Percentiles rank a stretch among this genome's conserved stretches.
phyloP scores from a whole-genome alignment of 1,140 invertebrate species.

The Drosophila mojavensis region DNA sequence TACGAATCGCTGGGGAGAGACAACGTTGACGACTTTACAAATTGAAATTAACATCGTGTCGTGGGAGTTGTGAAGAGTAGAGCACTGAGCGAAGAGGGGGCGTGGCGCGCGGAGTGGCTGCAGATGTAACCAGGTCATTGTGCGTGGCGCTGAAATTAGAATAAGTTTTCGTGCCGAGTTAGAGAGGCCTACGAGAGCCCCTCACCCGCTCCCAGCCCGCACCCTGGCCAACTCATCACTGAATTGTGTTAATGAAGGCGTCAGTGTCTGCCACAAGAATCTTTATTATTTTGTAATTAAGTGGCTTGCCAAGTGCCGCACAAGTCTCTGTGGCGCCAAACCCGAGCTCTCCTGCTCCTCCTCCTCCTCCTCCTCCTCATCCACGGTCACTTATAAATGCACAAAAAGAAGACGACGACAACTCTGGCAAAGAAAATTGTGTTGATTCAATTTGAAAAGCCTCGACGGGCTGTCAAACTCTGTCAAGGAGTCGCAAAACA shows the following conservation, averaged over 20 bases:
- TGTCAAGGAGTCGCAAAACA: slow-evolving; percentile 43
- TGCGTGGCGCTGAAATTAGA: slow-evolving; percentile 65
- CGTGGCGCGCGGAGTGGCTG: slow-evolving; percentile 20
- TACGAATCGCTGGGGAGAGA: slow-evolving; percentile 6
- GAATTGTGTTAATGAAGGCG: slow-evolving; percentile 75
- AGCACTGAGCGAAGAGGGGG: background rate
- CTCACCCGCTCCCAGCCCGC: background rate
- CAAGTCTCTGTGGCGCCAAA: slow-evolving; percentile 13
- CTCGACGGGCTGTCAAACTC: slow-evolving; percentile 44
- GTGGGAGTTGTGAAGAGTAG: background rate
- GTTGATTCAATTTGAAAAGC: slow-evolving; percentile 78
- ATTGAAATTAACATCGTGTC: slow-evolving; percentile 72
- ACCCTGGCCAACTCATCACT: slow-evolving; percentile 1
- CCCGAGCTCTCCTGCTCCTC: background rate
- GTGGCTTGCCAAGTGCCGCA: slow-evolving; percentile 67
- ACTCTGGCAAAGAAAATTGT: slow-evolving; percentile 68
- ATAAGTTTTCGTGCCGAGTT: slow-evolving; percentile 41
- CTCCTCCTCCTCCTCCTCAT: background rate
- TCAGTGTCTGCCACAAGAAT: slow-evolving; percentile 65
- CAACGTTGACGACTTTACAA: slow-evolving; percentile 48
- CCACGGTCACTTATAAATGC: slow-evolving; percentile 60
- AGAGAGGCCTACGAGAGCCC: slow-evolving; percentile 1
- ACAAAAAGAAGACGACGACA: slow-evolving; percentile 35
- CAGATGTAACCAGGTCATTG: slow-evolving; percentile 76
- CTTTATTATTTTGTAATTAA: slow-evolving; percentile 82